phyloP scores from a whole-genome alignment of 2,797 vertebrate genomes.

The Diglossa cyanea region DNA sequence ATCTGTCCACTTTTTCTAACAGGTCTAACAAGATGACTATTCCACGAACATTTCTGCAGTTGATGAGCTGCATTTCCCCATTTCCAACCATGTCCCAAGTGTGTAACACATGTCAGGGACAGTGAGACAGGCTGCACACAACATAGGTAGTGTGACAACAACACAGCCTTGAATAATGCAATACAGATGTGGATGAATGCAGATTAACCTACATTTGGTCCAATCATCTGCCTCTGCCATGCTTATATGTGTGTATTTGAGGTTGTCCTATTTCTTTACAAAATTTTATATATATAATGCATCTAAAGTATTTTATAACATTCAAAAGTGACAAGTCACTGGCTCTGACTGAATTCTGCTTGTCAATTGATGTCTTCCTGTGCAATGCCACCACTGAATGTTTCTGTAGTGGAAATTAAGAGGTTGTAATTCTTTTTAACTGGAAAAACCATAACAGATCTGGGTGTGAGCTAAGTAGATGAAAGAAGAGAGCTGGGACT shows the following conservation, averaged over 20 bases:
- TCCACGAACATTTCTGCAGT: not conserved
- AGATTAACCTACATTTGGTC: not conserved
- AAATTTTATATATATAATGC: not conserved
- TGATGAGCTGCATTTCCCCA: not conserved
- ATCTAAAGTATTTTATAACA: not conserved
- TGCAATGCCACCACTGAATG: accelerated
- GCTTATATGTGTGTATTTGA: not conserved
- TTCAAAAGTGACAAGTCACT: not conserved
- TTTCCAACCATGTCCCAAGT: not conserved
- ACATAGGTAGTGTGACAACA: not conserved
- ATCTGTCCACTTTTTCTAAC: not conserved
- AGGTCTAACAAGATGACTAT: not conserved
- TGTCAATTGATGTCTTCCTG: not conserved
- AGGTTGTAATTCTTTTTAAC: not conserved
- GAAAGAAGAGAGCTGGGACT: not conserved
- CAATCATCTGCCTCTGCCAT: not conserved
- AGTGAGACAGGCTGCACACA: not conserved
- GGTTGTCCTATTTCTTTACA: not conserved
- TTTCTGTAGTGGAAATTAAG: not conserved
- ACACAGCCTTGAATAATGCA: not conserved
- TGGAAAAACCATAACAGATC: not conserved
- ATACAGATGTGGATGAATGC: not conserved
- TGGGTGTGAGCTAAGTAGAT: not conserved
- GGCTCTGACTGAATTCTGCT: not conserved
- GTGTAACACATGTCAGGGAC: not conserved